Base-by-base conservation (phyloP, 2,888 invertebrate genomes). In the Melanophora roralis region DNA sequence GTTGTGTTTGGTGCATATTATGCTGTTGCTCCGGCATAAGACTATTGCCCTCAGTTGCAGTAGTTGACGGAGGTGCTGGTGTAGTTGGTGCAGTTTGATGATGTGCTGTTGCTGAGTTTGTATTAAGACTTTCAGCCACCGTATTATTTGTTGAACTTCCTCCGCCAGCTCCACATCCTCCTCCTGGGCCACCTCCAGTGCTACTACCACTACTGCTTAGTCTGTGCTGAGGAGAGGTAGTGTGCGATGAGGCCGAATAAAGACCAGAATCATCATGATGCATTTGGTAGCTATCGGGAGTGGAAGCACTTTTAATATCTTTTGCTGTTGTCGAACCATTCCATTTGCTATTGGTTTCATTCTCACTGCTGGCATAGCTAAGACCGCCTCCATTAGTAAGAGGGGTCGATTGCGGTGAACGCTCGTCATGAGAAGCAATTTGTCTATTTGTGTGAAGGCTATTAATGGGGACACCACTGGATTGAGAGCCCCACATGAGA, bases 401-500 rank as follows among this genome's bases (percentile, higher is more conserved):
- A 34, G 88, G 90, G 67, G 89, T 89, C 76, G 85, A 86, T 57
- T 86, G 88, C 19, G 87, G 89, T 16, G 87, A 90, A 80, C 83
- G 91, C 88, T 45, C 90, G 82, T 69, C 89, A 27, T 65, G 67
- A 11, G 38, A 12, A 38, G 67, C 36, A 9, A 60, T 27, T n/a
- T 75, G 79, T 51, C 79, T 23, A 14, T 68, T 67, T 82, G 81
- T 68, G 12, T 81, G 78, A n/a, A 84, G 76, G 64, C 91, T 91
- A 40, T 87, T 87, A 0, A 88, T 82, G 5, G 88, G 91, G 82
- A 91, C 91, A 78, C 79, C 87, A 47, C 86, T 86, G 45, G 87
- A 85, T 90, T 91, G 80, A 2, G 93, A 92, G 21, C 97, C 97
- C 97, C 97, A 97, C 97, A 97, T 97, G 49, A 97, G 92, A 67